Evolutionary conservation across 2,797 vertebrate species (phyloP).

Genomic region (Monodelphis domestica): DNA sequence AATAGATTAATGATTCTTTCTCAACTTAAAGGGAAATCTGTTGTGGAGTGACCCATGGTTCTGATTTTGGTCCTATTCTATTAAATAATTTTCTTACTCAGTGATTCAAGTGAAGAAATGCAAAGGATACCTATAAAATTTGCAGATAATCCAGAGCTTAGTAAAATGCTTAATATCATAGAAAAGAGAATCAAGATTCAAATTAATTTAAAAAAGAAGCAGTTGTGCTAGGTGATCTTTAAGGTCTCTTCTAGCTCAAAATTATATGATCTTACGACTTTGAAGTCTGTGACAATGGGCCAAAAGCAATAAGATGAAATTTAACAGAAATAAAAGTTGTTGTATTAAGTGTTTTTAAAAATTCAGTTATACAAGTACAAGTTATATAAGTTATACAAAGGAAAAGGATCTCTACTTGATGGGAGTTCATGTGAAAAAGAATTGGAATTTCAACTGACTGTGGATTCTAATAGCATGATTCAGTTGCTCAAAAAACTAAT

Average conservation of each 20-base stretch:
- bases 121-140: not conserved
- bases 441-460: not conserved
- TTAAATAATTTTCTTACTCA: not conserved
- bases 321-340: not conserved
- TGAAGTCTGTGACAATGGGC: not conserved
- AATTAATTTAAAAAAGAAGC: not conserved
- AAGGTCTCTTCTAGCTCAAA: not conserved
- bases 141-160: not conserved
- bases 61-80: not conserved
- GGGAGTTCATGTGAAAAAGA: not conserved
- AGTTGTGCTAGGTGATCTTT: not conserved
- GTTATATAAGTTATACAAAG: no score
- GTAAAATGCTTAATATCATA: not conserved
- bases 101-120: not conserved
- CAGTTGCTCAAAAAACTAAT: not conserved
- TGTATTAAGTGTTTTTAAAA: not conserved
- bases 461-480: not conserved
- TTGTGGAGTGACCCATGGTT: not conserved
- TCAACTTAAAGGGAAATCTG: not conserved
- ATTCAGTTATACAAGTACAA: not conserved
- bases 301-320: not conserved
- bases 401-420: not conserved
- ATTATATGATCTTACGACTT: not conserved
- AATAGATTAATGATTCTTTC: not conserved
- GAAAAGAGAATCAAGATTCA: not conserved